Base-by-base conservation (phyloP, 2,888 invertebrate genomes). In the Hypercompe scribonia region DNA sequence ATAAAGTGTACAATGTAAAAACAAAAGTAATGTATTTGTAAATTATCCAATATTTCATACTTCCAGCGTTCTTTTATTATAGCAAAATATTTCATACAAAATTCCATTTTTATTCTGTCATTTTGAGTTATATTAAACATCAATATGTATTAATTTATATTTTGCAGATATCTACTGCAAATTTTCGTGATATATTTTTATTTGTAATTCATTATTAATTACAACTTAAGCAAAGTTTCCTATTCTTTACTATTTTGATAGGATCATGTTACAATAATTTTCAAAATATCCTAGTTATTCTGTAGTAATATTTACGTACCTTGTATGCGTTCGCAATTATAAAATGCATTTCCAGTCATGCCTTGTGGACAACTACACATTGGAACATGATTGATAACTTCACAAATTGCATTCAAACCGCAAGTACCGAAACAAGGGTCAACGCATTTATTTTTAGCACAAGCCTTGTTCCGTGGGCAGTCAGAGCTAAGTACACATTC, bases 391-490 rank as follows among this genome's bases (percentile, higher is more conserved):
- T 97, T 97, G 78, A 97, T 96, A 5, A 97, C 97, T 82, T 97
- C 97, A 87, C 98, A 98, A 70, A 96, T 92, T 42, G 98, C 97
- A 86, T 96, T 97, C 70, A 93, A 86, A 39, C 97, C 97, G 90
- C 98, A 98, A 18, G 97, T 97, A 76, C 97, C 97, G 66, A 96
- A 96, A 86, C 98, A 97, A 8, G 97, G 97, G 90, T 97, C 96
- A 5, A 94, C 80, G 85, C 97, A 98, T 90, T 97, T 97, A 86
- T 97, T 97, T 89, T 94, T 93, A 31, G 97, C 94, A 85, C 97
- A 97, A 68, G 97, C 97, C 84, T 96, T 97, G 81, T 97, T 96
- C 85, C 96, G 93, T 39, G 96, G 88, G 87, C 97, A 97, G 88
- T 97, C 97, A 1, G 96, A 94, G 87, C 96, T 97, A 11, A 97